Evolutionary conservation across 2,888 invertebrate species (phyloP).

Genomic region (Tipula vernalis): DNA sequence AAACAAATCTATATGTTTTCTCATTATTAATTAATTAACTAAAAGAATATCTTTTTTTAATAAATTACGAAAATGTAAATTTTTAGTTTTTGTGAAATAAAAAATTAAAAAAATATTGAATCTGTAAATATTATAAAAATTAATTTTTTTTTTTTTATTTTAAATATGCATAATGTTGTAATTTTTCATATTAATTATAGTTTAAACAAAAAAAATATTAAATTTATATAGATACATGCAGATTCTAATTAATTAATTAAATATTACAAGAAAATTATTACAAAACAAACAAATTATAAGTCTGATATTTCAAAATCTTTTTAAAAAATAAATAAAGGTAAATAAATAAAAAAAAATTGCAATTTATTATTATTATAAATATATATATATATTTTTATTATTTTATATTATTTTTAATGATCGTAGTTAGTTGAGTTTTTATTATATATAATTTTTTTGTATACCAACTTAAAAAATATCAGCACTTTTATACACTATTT

Average conservation of each 20-base stretch:
- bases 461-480: neutral
- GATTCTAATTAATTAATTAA: neutral
- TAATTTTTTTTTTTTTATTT: neutral
- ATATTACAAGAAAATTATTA: neutral
- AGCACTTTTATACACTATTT: neutral
- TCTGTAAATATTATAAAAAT: constrained; percentile 4
- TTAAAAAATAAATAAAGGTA: neutral
- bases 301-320: constrained; percentile 4
- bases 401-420: neutral
- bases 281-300: constrained; percentile 4
- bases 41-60: neutral
- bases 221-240: neutral
- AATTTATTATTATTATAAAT: neutral
- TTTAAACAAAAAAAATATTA: neutral
- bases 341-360: neutral
- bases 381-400: neutral
- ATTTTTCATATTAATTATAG: neutral
- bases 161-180: neutral
- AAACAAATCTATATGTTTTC: neutral
- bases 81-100: neutral
- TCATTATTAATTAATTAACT: neutral
- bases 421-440: neutral
- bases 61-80: neutral
- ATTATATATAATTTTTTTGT: neutral
- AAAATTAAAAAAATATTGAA: neutral